Percentiles rank a stretch among this genome's conserved stretches.
These are phyloP conservation scores for Alosa sapidissima DNA, from an alignment of 2,797 vertebrate species.

Conservation along the genomic window DNA sequence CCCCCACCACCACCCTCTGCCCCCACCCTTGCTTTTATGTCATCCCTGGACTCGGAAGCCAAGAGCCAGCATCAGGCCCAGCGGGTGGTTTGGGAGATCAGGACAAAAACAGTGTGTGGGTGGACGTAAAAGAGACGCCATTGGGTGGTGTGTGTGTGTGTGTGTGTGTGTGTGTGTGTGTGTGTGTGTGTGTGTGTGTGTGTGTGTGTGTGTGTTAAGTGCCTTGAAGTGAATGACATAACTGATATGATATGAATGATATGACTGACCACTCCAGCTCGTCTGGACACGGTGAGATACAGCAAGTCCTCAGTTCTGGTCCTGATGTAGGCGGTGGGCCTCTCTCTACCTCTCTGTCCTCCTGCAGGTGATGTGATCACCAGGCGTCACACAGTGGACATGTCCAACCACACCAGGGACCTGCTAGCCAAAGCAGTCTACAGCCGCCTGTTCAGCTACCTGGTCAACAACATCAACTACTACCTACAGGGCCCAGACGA, in stretches of 20 bases:
- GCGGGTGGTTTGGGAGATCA: not conserved
- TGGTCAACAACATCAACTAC: slow-evolving; percentile 85
- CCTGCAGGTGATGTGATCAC: slow-evolving; percentile 84
- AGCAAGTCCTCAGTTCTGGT: not conserved
- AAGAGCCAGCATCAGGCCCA: not conserved
- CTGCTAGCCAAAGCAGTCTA: slow-evolving; percentile 90
- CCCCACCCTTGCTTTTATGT: not conserved
- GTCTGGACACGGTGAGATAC: too few relatives aligned
- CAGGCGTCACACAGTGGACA: slow-evolving; percentile 80
- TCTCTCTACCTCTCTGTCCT: not conserved
- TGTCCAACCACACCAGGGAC: slow-evolving; percentile 86
- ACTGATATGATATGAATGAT: too few relatives aligned
- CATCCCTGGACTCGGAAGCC: not conserved
- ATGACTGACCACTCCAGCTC: too few relatives aligned
- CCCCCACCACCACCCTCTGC: too few relatives aligned
- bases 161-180: not conserved
- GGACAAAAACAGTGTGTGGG: not conserved
- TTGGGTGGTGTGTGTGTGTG: not conserved
- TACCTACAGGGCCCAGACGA: slow-evolving; percentile 85
- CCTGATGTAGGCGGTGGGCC: not conserved
- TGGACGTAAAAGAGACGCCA: too few relatives aligned
- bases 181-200: too few relatives aligned
- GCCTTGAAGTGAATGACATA: not conserved
- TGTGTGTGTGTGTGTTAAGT: not conserved
- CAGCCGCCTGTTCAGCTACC: slow-evolving; percentile 87